Conservation (phyloP, 1,140 invertebrate genomes). For the Augochlora pura region DNA sequence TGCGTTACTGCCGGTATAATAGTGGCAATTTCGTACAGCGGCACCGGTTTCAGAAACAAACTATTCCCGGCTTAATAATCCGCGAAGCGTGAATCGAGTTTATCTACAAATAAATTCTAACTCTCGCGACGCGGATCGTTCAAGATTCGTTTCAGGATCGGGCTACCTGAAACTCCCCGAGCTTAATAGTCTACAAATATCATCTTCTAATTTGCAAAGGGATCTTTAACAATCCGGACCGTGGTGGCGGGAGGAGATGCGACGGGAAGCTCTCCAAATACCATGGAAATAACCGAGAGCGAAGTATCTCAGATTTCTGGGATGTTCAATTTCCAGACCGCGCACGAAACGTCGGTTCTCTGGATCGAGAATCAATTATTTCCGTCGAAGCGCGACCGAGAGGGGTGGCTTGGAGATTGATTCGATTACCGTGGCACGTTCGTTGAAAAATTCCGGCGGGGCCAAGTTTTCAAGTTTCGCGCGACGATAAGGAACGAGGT, state of each 20-base stretch:
- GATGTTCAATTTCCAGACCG: not conserved
- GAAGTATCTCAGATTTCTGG: not conserved
- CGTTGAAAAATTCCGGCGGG: not conserved
- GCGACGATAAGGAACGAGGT: constrained; percentile 20
- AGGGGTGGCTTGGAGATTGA: not conserved
- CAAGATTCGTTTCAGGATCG: not conserved
- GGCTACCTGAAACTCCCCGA: not conserved
- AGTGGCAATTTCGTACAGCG: too few species aligned
- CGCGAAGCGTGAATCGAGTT: too few species aligned
- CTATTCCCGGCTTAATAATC: too few species aligned
- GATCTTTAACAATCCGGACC: too few species aligned
- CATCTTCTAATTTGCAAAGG: not conserved
- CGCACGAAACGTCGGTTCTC: too few species aligned
- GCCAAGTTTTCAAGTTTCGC: not conserved
- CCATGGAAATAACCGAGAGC: too few species aligned
- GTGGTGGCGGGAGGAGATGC: too few species aligned
- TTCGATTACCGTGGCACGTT: constrained; percentile 22
- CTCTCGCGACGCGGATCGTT: too few species aligned
- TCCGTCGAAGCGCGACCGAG: not conserved
- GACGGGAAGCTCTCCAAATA: too few species aligned
- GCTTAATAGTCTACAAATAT: not conserved
- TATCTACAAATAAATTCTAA: too few species aligned
- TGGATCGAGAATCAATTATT: constrained; percentile 17
- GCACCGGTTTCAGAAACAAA: too few species aligned
- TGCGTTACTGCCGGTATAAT: too few species aligned